Evolutionary conservation across 1,140 invertebrate species (phyloP).

Genomic region (Drosophila santomea): DNA sequence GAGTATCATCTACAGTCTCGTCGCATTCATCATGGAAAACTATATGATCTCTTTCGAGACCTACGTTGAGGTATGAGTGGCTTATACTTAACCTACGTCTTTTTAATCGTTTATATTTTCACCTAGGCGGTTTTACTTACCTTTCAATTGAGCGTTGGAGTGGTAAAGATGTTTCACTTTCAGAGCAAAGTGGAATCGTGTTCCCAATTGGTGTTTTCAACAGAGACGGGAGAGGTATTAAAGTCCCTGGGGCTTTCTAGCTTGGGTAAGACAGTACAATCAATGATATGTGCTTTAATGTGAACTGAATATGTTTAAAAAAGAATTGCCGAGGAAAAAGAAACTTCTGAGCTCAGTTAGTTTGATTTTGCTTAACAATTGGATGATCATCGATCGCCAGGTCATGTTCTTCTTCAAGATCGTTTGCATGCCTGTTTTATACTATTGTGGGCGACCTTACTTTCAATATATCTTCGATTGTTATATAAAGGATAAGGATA

Average conservation of each 20-base stretch:
- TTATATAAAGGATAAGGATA: slow-evolving; percentile 47
- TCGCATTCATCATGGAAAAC: slow-evolving; percentile 55
- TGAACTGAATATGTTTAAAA: neutral
- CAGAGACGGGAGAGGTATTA: slow-evolving; percentile 46
- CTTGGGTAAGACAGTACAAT: slow-evolving; percentile 30
- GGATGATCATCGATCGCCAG: slow-evolving; percentile 56
- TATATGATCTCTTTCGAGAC: slow-evolving; percentile 64
- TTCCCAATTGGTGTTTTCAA: slow-evolving; percentile 33
- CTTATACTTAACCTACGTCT: neutral
- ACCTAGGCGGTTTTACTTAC: slow-evolving; percentile 57
- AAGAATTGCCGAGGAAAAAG: slow-evolving; percentile 42
- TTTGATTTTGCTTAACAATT: slow-evolving; percentile 45
- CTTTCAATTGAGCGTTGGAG: slow-evolving; percentile 62
- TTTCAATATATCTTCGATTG: slow-evolving; percentile 70
- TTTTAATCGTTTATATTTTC: neutral
- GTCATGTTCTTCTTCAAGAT: slow-evolving; percentile 74
- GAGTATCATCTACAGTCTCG: slow-evolving; percentile 56
- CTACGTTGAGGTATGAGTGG: slow-evolving; percentile 61
- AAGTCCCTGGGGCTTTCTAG: slow-evolving; percentile 57
- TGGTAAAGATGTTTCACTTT: slow-evolving; percentile 66
- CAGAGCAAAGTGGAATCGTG: slow-evolving; percentile 35
- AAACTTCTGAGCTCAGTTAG: slow-evolving; percentile 27
- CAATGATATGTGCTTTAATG: neutral
- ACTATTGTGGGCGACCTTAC: slow-evolving; percentile 59
- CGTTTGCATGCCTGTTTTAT: slow-evolving; percentile 67